A percentile compares a stretch with the other conserved stretches of the same genome.
These are phyloP conservation scores for Pithys albifrons DNA, from an alignment of 2,113 vertebrate genomes.

Conservation along the genomic window DNA sequence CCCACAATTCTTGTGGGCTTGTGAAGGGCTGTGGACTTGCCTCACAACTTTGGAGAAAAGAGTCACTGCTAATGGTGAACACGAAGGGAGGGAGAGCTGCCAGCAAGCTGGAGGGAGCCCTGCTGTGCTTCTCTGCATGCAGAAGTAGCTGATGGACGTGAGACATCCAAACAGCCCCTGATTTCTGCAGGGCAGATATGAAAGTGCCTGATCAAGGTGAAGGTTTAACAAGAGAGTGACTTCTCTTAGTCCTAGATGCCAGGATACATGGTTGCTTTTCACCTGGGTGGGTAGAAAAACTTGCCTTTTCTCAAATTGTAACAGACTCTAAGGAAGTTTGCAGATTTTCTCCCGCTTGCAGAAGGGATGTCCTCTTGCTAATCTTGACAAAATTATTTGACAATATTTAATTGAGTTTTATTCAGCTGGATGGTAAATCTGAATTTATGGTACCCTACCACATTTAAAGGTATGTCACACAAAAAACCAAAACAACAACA, in stretches of 20 bases:
- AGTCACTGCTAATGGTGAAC: not conserved
- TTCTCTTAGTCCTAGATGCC: not conserved
- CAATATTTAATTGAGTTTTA: not conserved
- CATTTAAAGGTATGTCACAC: not conserved
- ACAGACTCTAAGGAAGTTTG: not conserved
- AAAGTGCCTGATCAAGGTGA: not conserved
- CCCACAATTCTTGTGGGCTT: not conserved
- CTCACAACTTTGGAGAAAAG: not conserved
- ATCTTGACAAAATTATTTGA: not conserved
- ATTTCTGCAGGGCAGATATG: not conserved
- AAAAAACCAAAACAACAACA: not conserved
- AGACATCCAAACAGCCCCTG: fast-evolving
- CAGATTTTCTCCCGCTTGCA: not conserved
- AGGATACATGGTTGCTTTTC: not conserved
- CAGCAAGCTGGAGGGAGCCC: not conserved
- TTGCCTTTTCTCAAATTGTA: not conserved
- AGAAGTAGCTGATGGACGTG: not conserved
- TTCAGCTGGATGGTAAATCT: not conserved
- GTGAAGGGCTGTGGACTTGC: not conserved
- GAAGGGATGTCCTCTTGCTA: not conserved
- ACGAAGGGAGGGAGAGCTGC: not conserved
- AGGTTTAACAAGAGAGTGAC: not conserved
- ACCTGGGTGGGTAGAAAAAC: not conserved
- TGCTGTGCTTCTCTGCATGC: not conserved
- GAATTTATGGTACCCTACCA: not conserved